Evolutionary conservation across 2,888 invertebrate genomes (phyloP).

Genomic region (Lordiphosa fenestrarum): DNA sequence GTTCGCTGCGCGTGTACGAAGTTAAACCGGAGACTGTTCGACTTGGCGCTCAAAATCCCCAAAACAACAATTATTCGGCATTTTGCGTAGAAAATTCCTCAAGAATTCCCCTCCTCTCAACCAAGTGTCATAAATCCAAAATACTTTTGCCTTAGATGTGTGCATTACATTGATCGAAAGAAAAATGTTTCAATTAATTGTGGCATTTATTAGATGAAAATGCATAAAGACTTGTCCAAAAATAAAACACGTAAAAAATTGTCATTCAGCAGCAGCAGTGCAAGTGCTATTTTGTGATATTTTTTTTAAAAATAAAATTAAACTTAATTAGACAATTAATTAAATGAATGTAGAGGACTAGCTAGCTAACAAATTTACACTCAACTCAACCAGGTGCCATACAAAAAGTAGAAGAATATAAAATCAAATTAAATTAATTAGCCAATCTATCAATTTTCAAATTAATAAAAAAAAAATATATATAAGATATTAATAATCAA

Average conservation of each 20-base stretch:
- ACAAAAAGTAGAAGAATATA: constrained; percentile 13
- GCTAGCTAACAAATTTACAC: constrained; percentile 13
- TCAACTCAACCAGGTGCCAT: constrained; percentile 4
- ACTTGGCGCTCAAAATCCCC: constrained; percentile 62
- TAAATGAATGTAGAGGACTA: no score
- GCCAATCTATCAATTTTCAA: constrained; percentile 18
- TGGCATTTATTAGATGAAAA: constrained; percentile 72
- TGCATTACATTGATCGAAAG: constrained; percentile 13
- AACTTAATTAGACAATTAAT: constrained; percentile 6
- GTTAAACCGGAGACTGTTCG: constrained; percentile 38
- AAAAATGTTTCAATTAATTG: constrained; percentile 53
- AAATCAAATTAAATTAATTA: constrained; percentile 32
- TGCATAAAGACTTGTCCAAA: constrained; percentile 78
- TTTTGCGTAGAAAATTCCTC: constrained; percentile 39
- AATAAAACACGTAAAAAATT: constrained; percentile 78
- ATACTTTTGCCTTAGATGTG: constrained; percentile 23
- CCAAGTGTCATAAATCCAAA: constrained; percentile 48
- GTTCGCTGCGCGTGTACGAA: constrained; percentile 47
- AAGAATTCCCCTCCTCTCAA: constrained; percentile 23
- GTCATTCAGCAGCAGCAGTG: constrained; percentile 2
- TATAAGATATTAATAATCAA: not conserved
- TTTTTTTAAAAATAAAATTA: constrained; percentile 18
- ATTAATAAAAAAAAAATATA: no score
- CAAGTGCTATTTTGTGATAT: constrained; percentile 68
- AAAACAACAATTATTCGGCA: constrained; percentile 35